Conservation (phyloP, 2,113 vertebrate genomes). For the Acrocephalus arundinaceus region DNA sequence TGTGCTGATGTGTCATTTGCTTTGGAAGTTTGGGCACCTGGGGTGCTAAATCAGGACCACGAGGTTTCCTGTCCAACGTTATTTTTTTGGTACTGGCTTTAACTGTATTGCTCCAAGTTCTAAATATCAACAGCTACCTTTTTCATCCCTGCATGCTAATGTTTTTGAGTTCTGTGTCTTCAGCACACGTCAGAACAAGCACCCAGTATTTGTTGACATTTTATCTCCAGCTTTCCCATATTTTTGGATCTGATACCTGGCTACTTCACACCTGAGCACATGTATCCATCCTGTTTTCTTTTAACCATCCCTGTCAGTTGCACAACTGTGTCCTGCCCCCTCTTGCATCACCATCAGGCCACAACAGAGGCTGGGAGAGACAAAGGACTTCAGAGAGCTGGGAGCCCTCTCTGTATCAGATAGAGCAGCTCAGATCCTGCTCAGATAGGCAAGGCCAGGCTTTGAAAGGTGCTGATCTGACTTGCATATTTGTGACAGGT, state of each 20-base stretch:
- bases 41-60: background rate
- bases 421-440: background rate
- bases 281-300: background rate
- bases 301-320: background rate
- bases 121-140: background rate
- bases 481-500: slow-evolving; percentile 27
- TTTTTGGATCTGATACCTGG: slow-evolving; percentile 37
- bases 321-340: slow-evolving; percentile 5
- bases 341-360: slow-evolving; percentile 38
- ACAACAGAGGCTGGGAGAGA: slow-evolving; percentile 14
- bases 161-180: background rate
- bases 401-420: background rate
- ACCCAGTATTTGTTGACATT: background rate
- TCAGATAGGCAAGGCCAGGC: slow-evolving; percentile 12
- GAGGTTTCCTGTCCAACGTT: background rate
- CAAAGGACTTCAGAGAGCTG: slow-evolving; percentile 28
- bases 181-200: background rate
- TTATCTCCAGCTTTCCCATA: slow-evolving; percentile 20
- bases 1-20: background rate
- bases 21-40: background rate
- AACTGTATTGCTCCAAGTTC: background rate
- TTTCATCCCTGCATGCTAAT: background rate
- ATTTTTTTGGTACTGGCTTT: background rate
- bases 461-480: background rate
- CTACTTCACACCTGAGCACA: slow-evolving; percentile 13